phyloP scores from a whole-genome alignment of 2,888 invertebrate genomes.

The Alsophila aescularia region DNA sequence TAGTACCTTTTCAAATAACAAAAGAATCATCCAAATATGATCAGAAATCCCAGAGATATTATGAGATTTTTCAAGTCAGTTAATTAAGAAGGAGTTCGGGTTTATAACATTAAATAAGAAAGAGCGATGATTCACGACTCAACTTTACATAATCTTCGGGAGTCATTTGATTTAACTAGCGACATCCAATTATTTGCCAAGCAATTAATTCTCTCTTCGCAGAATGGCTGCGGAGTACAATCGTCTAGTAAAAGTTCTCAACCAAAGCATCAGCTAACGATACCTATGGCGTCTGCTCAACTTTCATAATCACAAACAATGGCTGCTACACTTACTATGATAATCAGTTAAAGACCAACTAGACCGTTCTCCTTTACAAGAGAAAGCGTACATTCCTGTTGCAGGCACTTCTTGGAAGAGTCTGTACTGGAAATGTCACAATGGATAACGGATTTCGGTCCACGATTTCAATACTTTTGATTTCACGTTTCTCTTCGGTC shows the following conservation, averaged over 20 bases:
- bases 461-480: conserved; percentile 64
- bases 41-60: no score
- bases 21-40: no score
- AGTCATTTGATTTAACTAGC: conserved; percentile 23
- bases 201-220: conserved; percentile 19
- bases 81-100: no score
- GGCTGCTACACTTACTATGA: conserved; percentile 73
- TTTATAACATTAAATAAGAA: background rate
- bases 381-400: conserved; percentile 72
- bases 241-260: conserved; percentile 15
- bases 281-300: conserved; percentile 34
- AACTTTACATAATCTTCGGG: conserved; percentile 13
- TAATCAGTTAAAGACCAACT: conserved; percentile 75
- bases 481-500: conserved; percentile 57
- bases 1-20: no score
- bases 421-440: conserved; percentile 75
- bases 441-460: conserved; percentile 70
- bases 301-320: conserved; percentile 73
- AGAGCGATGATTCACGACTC: background rate
- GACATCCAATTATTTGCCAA: conserved; percentile 25
- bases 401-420: conserved; percentile 74
- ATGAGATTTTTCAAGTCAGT: no score
- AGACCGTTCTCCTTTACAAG: conserved; percentile 72
- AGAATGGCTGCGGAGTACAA: conserved; percentile 19
- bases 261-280: conserved; percentile 18